A percentile compares a stretch with the other conserved stretches of the same genome.
Evolutionary conservation across 2,113 vertebrate genomes (phyloP).

Genomic region (Caranx ignobilis): DNA sequence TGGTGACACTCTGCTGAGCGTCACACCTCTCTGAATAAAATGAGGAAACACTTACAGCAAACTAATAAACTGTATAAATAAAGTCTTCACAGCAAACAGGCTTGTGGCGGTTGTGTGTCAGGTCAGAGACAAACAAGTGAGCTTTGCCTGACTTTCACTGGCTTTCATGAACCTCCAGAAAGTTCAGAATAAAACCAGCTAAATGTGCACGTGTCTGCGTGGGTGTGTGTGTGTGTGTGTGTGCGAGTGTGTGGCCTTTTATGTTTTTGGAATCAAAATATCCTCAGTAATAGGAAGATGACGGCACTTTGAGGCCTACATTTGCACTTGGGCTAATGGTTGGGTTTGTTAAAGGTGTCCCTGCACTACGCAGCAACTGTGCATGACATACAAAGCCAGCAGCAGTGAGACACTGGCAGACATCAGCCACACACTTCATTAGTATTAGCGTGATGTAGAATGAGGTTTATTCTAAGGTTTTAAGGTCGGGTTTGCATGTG

Average conservation of each 20-base stretch:
- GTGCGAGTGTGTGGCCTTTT: neutral
- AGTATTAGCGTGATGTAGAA: neutral
- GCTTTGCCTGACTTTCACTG: slow-evolving; percentile 13
- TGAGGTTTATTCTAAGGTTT: slow-evolving; percentile 7
- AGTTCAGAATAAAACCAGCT: slow-evolving; percentile 14
- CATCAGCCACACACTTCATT: slow-evolving; percentile 2
- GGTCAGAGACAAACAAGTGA: slow-evolving; percentile 45
- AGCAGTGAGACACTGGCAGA: neutral
- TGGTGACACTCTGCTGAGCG: slow-evolving; percentile 62
- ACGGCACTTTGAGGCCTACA: neutral
- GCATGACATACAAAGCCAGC: slow-evolving; percentile 18
- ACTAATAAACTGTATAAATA: slow-evolving; percentile 62
- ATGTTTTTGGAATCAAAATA: slow-evolving; percentile 10
- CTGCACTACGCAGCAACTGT: neutral
- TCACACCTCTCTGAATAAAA: slow-evolving; percentile 77
- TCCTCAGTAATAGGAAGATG: slow-evolving; percentile 6
- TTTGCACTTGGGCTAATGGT: slow-evolving; percentile 1
- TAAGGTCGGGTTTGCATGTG: slow-evolving; percentile 9
- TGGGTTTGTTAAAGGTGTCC: slow-evolving; percentile 13
- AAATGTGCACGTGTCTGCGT: neutral
- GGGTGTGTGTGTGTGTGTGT: neutral
- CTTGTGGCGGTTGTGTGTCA: slow-evolving; percentile 45
- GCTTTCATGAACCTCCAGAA: slow-evolving; percentile 10
- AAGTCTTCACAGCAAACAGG: slow-evolving; percentile 44
- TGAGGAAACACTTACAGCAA: slow-evolving; percentile 73